Evolutionary conservation across 2,888 invertebrate species (phyloP), one percentile per base, ranked within the genome.

Genomic region (Alentia gelatinosa): DNA sequence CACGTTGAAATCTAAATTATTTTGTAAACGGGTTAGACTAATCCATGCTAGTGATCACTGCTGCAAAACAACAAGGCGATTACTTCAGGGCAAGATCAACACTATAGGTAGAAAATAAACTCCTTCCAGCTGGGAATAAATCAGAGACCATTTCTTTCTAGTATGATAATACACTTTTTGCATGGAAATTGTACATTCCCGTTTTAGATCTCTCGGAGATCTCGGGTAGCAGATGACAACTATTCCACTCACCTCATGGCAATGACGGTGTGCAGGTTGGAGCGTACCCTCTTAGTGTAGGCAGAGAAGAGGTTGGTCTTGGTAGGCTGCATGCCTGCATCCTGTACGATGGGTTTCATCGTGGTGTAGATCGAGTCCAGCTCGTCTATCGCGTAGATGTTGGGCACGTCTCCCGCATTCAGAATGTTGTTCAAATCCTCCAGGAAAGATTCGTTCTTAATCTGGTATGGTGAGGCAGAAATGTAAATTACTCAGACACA

Each of bases 311-410:
- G 94, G 93, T 96, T 96, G 3, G 98, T 98, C 94, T 98, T 98
- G 19, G 98, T 98, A 0, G 98, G 97, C 0, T 97, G 97, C 30
- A 98, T 96, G 91, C 98, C 98, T 39, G 97, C 95, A 96, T 98
- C 98, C 95, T 98, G 97, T 0, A 98, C 97, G 0, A 97, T 97
- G 88, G 98, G 98, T 79, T 98, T 97, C 96, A 98, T 98, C 0
- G 97, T 97, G 94, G 97, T 97, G 96, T 97, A 98, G 92, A 98
- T 98, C 94, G 96, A 97, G 93, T 96, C 96, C 91, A 95, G 93
- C 90, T 96, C 96, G 90, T 96, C 96, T 92, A 95, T 93, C 5
- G 93, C 94, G 91, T 96, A 96, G 86, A 96, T 95, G 92, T 96
- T 96, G 23, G 96, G 96, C 56, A 96, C 96, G 93, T 96, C 96